Evolutionary conservation across 2,888 invertebrate genomes (phyloP).

Genomic region (Leptopilina myrica): DNA sequence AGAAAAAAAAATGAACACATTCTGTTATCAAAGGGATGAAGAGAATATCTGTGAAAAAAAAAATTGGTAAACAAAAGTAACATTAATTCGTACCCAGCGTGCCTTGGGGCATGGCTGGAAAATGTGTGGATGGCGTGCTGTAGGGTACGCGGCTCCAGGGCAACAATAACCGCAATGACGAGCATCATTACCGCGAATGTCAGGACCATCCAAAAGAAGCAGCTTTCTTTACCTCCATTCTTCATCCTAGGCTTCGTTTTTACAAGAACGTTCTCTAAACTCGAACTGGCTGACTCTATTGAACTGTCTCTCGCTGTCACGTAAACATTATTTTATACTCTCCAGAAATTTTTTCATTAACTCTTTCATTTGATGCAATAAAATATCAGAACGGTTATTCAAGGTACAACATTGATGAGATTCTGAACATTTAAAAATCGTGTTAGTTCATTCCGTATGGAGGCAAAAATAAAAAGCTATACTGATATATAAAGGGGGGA

Average conservation of each 20-base stretch:
- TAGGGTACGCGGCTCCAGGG: constrained; percentile 72
- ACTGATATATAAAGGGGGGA: background rate
- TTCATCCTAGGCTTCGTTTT: constrained; percentile 69
- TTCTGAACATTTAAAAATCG: background rate
- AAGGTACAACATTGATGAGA: constrained; percentile 1
- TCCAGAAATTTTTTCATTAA: constrained; percentile 64
- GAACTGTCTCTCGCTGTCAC: constrained; percentile 68
- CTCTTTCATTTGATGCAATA: no score
- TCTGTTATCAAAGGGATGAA: constrained; percentile 39
- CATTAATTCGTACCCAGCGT: constrained; percentile 72
- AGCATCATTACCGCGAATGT: constrained; percentile 70
- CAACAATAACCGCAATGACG: constrained; percentile 73
- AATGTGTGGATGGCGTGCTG: constrained; percentile 69
- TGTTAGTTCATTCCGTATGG: background rate
- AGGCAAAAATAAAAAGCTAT: background rate
- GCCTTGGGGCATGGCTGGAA: constrained; percentile 73
- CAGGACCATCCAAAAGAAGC: constrained; percentile 71
- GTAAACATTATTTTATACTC: constrained; percentile 66
- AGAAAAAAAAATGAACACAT: background rate
- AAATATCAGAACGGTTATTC: constrained; percentile 46
- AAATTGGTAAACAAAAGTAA: constrained; percentile 61
- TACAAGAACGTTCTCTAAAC: constrained; percentile 67
- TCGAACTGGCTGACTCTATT: constrained; percentile 67
- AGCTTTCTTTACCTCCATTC: constrained; percentile 66
- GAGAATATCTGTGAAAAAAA: constrained; percentile 44